phyloP scores from a whole-genome alignment of 2,888 invertebrate species.

The Hemistola chrysoprasaria region DNA sequence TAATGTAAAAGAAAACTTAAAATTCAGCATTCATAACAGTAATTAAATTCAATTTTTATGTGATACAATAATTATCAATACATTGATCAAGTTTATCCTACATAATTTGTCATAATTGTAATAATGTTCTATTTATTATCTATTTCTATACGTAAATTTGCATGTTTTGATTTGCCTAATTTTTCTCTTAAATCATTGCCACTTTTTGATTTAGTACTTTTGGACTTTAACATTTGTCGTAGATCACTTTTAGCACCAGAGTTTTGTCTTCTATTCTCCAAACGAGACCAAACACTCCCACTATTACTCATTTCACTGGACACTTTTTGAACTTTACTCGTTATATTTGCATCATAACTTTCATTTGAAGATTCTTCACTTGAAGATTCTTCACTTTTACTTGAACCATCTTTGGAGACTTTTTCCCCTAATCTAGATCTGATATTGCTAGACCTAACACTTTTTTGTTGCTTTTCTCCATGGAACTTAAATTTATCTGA shows the following conservation, averaged over 20 bases:
- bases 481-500: conserved; percentile 67
- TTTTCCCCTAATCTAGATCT: conserved; percentile 66
- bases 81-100: too few relatives aligned
- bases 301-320: conserved; percentile 52
- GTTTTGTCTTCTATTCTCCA: conserved; percentile 58
- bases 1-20: too few relatives aligned
- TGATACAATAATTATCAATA: too few relatives aligned
- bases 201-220: conserved; percentile 40
- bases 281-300: conserved; percentile 81
- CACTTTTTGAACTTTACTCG: conserved; percentile 79
- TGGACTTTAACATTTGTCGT: conserved; percentile 58
- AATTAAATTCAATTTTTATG: too few relatives aligned
- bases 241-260: conserved; percentile 52
- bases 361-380: conserved; percentile 55
- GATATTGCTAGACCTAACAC: conserved; percentile 45
- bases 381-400: conserved; percentile 38
- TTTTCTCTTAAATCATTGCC: conserved; percentile 61
- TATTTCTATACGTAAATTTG: conserved; percentile 75
- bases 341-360: conserved; percentile 61
- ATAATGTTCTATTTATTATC: conserved; percentile 66
- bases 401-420: conserved; percentile 30
- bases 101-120: too few relatives aligned
- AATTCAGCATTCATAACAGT: too few relatives aligned
- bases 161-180: conserved; percentile 61
- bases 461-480: conserved; percentile 28